phyloP scores from a whole-genome alignment of 2,888 invertebrate genomes.

The Chymomyza caudatula region DNA sequence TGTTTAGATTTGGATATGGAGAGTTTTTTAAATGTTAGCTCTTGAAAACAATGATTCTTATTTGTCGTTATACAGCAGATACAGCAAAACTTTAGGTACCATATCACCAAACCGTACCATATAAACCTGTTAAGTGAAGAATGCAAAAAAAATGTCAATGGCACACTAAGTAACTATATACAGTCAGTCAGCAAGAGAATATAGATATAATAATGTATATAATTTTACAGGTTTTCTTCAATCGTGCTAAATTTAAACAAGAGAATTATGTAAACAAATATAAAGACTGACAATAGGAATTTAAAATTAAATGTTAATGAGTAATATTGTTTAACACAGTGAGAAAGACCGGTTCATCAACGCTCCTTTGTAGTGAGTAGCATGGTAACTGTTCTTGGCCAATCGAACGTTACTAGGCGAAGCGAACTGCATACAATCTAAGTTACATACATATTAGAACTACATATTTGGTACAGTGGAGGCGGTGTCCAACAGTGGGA shows the following conservation, averaged over 20 bases:
- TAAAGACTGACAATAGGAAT: constrained; percentile 24
- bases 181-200: constrained; percentile 16
- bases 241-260: constrained; percentile 54
- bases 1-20: constrained; percentile 22
- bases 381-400: constrained; percentile 53
- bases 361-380: constrained; percentile 4
- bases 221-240: constrained; percentile 28
- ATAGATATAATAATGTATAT: constrained; percentile 56
- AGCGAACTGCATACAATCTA: background rate
- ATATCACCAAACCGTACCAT: constrained; percentile 30
- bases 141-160: constrained; percentile 51
- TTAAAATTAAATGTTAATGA: constrained; percentile 36
- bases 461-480: too few species aligned
- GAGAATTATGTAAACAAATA: constrained; percentile 51
- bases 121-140: constrained; percentile 61
- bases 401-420: background rate
- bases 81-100: too few species aligned
- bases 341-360: constrained; percentile 1
- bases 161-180: constrained; percentile 14
- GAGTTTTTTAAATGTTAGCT: background rate
- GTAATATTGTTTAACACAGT: constrained; percentile 28
- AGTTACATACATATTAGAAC: too few species aligned
- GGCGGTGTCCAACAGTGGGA: too few species aligned
- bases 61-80: constrained; percentile 7
- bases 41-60: background rate